Base-by-base conservation (phyloP, 2,113 vertebrate genomes). In the Nannobrachium achirus region DNA sequence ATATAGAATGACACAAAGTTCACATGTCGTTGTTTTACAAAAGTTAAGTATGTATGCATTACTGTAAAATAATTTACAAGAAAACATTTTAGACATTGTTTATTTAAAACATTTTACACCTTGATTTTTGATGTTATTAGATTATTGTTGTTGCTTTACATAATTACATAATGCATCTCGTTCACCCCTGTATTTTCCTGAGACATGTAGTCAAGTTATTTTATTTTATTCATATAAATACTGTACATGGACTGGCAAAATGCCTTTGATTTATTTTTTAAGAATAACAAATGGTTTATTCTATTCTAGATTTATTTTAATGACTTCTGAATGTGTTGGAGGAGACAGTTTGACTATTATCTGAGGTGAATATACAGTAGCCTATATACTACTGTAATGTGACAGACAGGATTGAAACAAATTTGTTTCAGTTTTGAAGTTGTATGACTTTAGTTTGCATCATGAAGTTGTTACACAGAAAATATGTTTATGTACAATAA, bases 371-470 rank as follows among this genome's bases (percentile, higher is more conserved):
- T 33, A 38, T 56, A 56, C 53, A 56, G 67, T 72, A n/a, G n/a
- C n/a, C n/a, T 86, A 60, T 13, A 74, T 57, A 58, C 71, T 71
- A 76, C 75, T 85, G 78, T 86, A 67, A 87, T 82, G 73, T 74
- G 20, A 78, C 38, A 55, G 44, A 33, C 25, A 33, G 25, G 25
- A 42, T n/a, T 81, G 57, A 16, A 46, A 56, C 69, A 48, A 33
- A 33, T 33, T 33, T 78, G 25, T 61, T 75, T 10, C 38, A 63
- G 48, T 42, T 63, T 72, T 64, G 0, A 66, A 19, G 19, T 48
- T n/a, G 4, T 25, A 10, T 78, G 13, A 65, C 7, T 11, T 51
- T 51, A 7, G 10, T 6, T n/a, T 13, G 1, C 46, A 53, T 25
- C 10, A 33, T 52, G 16, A 48, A 42, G 20, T 58, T 63, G 13